phyloP scores from a whole-genome alignment of 1,140 invertebrate genomes.

The Macrobrachium rosenbergii region DNA sequence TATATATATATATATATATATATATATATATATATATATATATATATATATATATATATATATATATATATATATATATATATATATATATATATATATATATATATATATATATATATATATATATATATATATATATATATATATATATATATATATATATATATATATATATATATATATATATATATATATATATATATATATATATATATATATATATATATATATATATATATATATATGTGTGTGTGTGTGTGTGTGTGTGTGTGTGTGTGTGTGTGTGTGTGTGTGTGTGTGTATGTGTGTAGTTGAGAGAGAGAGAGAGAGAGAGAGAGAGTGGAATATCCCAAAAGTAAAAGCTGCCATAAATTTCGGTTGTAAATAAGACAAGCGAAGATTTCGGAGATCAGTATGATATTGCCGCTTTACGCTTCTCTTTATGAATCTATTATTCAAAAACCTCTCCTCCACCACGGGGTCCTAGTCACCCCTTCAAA shows the following conservation, averaged over 20 bases:
- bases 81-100: not conserved
- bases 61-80: not conserved
- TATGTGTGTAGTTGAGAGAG: no score
- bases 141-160: conserved; percentile 22
- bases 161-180: conserved; percentile 5
- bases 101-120: not conserved
- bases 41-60: not conserved
- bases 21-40: no score
- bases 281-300: not conserved
- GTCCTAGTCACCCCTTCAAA: no score
- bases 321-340: no score
- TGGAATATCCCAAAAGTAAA: no score
- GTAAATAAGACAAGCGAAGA: no score
- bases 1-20: no score
- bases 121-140: conserved; percentile 8
- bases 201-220: not conserved
- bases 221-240: conserved; percentile 12
- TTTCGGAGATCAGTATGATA: no score
- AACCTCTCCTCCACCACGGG: no score
- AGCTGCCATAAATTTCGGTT: no score
- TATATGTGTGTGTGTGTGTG: not conserved
- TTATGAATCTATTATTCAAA: no score
- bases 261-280: not conserved
- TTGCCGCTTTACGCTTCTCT: no score
- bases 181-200: not conserved